These are phyloP conservation scores for Machimus rusticus DNA, from an alignment of 2,888 invertebrate genomes.

Conservation along the genomic window DNA sequence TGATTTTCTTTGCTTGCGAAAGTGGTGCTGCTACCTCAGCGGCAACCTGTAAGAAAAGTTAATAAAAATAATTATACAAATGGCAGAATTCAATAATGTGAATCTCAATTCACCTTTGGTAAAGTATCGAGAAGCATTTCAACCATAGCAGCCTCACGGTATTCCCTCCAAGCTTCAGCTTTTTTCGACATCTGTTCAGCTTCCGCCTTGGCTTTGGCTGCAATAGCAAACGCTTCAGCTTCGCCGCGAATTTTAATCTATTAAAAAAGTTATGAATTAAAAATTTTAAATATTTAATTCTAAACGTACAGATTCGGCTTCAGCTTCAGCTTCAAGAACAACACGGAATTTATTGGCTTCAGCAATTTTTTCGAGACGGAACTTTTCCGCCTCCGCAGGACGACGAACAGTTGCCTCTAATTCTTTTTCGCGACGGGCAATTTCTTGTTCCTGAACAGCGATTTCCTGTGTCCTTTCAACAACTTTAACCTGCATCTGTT, in stretches of 20 bases:
- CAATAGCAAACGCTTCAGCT: slow-evolving; percentile 92
- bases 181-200: slow-evolving; percentile 97
- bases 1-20: slow-evolving; percentile 92
- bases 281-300: neutral
- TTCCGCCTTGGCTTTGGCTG: slow-evolving; percentile 94
- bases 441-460: slow-evolving; percentile 95
- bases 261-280: neutral
- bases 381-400: slow-evolving; percentile 96
- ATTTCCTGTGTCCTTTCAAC: slow-evolving; percentile 94
- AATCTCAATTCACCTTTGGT: slow-evolving; percentile 77
- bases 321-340: slow-evolving; percentile 95
- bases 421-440: slow-evolving; percentile 88
- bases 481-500: slow-evolving; percentile 95
- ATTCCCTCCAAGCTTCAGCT: slow-evolving; percentile 96
- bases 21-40: slow-evolving; percentile 96
- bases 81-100: neutral
- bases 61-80: neutral
- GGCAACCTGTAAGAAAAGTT: slow-evolving; percentile 73
- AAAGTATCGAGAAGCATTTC: slow-evolving; percentile 96
- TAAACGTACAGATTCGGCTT: slow-evolving; percentile 79
- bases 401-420: slow-evolving; percentile 91
- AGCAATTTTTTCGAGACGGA: slow-evolving; percentile 87
- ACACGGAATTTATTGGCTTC: slow-evolving; percentile 89
- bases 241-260: slow-evolving; percentile 79
- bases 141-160: slow-evolving; percentile 93